Conservation (phyloP, 2,797 vertebrate species). For the Fistularia tabacaria region DNA sequence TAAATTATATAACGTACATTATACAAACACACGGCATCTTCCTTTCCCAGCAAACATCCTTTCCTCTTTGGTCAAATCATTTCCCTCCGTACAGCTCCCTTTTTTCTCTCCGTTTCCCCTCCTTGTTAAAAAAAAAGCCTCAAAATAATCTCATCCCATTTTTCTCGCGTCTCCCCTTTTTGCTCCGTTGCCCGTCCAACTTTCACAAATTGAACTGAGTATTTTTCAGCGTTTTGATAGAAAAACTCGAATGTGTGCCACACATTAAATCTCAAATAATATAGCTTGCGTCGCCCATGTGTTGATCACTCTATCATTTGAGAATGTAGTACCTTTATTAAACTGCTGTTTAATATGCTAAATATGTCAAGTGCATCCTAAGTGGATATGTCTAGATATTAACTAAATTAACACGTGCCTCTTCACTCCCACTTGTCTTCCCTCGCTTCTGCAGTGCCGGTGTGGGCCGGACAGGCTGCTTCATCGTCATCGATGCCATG, state of each 20-base stretch:
- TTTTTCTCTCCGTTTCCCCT: slow-evolving; percentile 12
- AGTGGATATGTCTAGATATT: too few relatives aligned
- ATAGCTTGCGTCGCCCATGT: slow-evolving; percentile 22
- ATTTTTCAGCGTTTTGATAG: slow-evolving; percentile 46
- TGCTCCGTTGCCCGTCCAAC: slow-evolving; percentile 38
- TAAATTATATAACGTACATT: slow-evolving; percentile 44
- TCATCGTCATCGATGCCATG: slow-evolving; percentile 98
- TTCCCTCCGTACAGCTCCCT: slow-evolving; percentile 35
- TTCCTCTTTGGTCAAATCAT: slow-evolving; percentile 42
- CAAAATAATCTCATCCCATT: slow-evolving; percentile 58
- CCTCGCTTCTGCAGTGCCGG: slow-evolving; percentile 78
- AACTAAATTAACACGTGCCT: not conserved
- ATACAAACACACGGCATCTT: slow-evolving; percentile 35
- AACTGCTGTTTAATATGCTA: too few relatives aligned
- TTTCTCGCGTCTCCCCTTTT: slow-evolving; percentile 35
- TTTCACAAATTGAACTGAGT: slow-evolving; percentile 49
- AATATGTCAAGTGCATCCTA: too few relatives aligned
- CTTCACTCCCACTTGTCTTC: too few relatives aligned
- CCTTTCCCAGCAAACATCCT: slow-evolving; percentile 16
- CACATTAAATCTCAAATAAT: slow-evolving; percentile 48
- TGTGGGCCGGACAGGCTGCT: slow-evolving; percentile 93
- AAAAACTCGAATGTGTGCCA: slow-evolving; percentile 38
- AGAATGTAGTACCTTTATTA: too few relatives aligned
- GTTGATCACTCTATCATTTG: too few relatives aligned
- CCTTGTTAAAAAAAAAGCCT: slow-evolving; percentile 40